Evolutionary conservation across 2,797 vertebrate genomes (phyloP).

Genomic region (Lerista edwardsae): DNA sequence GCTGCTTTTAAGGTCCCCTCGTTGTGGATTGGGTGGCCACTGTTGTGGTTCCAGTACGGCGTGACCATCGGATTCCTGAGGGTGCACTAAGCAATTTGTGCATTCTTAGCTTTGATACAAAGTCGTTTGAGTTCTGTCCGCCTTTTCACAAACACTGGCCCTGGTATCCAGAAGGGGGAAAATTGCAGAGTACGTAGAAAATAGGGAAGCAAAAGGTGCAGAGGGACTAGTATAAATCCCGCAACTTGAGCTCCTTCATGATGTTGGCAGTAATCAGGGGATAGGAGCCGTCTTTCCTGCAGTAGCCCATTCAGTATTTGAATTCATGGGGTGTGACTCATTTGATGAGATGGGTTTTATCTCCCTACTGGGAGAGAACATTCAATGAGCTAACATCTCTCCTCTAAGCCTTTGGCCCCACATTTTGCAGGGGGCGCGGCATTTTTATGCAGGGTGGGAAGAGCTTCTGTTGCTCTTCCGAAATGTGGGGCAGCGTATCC

Average conservation of each 20-base stretch:
- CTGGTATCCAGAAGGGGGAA: constrained; percentile 43
- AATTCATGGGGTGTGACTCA: background rate
- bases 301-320: background rate
- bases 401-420: background rate
- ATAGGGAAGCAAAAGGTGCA: background rate
- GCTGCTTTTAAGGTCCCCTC: background rate
- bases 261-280: background rate
- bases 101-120: constrained; percentile 11
- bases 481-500: background rate
- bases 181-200: constrained; percentile 54
- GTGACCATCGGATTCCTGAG: background rate
- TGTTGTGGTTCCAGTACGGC: background rate
- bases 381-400: background rate
- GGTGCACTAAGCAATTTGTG: background rate
- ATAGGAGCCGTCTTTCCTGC: background rate
- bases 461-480: background rate
- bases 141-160: constrained; percentile 42
- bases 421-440: background rate
- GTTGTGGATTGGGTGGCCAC: background rate
- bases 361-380: background rate
- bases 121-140: constrained; percentile 18
- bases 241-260: background rate
- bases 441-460: background rate
- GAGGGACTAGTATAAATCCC: background rate
- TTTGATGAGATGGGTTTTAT: constrained; percentile 7